These are phyloP conservation scores for Drepana arcuata DNA, from an alignment of 1,140 invertebrate genomes.

Conservation along the genomic window DNA sequence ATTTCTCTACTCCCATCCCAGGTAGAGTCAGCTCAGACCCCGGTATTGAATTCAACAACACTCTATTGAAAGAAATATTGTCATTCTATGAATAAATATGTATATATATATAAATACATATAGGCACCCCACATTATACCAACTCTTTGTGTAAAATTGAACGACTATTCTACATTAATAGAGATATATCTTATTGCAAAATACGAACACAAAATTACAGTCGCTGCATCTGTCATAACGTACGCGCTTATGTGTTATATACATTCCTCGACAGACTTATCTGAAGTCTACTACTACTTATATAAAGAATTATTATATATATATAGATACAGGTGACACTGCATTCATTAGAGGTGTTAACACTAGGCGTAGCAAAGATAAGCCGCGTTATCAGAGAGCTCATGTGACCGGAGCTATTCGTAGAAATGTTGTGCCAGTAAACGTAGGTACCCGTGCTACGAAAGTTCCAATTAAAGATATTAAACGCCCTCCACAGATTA, in stretches of 20 bases:
- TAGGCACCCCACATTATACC: conserved; percentile 29
- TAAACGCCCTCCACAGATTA: conserved; percentile 17
- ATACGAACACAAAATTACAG: conserved; percentile 20
- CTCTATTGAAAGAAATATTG: conserved; percentile 19
- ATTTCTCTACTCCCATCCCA: conserved; percentile 2
- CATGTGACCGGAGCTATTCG: conserved; percentile 2
- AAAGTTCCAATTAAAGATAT: conserved; percentile 25
- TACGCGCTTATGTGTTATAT: conserved; percentile 11
- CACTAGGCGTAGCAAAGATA: conserved; percentile 10
- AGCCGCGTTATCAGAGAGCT: conserved; percentile 12
- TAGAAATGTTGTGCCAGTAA: conserved; percentile 7
- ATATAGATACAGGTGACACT: conserved; percentile 5
- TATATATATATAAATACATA: conserved; percentile 25
- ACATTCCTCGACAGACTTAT: conserved; percentile 3
- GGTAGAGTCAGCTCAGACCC: conserved; percentile 18
- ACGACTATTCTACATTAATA: conserved; percentile 25
- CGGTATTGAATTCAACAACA: conserved; percentile 29
- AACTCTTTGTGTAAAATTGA: conserved; percentile 33
- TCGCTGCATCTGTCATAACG: conserved; percentile 13
- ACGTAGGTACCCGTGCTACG: conserved; percentile 33
- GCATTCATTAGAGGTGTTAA: conserved; percentile 11
- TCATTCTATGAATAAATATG: conserved; percentile 25
- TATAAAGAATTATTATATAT: not conserved
- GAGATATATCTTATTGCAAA: conserved; percentile 29
- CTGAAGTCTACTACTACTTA: conserved; percentile 5